These are phyloP conservation scores for Piscicola geometra DNA, from an alignment of 2,888 invertebrate species.

Conservation along the genomic window DNA sequence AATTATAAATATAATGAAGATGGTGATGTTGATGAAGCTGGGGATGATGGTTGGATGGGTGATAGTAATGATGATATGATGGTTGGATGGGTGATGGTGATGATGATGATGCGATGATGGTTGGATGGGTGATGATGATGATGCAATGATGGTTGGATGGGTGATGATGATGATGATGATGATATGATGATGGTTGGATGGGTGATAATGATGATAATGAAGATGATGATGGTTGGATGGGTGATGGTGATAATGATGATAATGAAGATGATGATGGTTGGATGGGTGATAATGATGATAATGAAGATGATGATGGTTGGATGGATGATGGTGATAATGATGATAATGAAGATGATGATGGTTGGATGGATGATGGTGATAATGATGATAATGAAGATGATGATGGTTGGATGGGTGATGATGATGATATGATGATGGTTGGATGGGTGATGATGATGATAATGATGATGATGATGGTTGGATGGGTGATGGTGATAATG, in stretches of 20 bases:
- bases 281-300: neutral
- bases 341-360: too few relatives aligned
- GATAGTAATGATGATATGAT: neutral
- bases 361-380: too few relatives aligned
- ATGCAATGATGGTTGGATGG: neutral
- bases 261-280: neutral
- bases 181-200: neutral
- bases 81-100: too few relatives aligned
- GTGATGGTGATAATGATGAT: neutral
- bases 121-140: neutral
- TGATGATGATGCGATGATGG: too few relatives aligned
- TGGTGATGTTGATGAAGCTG: too few relatives aligned
- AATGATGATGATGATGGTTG: constrained; percentile 3
- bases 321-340: too few relatives aligned
- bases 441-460: neutral
- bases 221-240: neutral
- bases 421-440: neutral
- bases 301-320: too few relatives aligned
- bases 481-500: neutral
- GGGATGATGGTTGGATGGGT: too few relatives aligned
- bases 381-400: too few relatives aligned
- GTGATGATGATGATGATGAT: neutral
- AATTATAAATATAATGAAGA: too few relatives aligned
- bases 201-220: constrained; percentile 6
- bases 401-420: neutral